A percentile compares a stretch with the other conserved stretches of the same genome.
These are phyloP conservation scores for Calliphora vicina DNA, from an alignment of 1,140 invertebrate genomes.

Conservation along the genomic window DNA sequence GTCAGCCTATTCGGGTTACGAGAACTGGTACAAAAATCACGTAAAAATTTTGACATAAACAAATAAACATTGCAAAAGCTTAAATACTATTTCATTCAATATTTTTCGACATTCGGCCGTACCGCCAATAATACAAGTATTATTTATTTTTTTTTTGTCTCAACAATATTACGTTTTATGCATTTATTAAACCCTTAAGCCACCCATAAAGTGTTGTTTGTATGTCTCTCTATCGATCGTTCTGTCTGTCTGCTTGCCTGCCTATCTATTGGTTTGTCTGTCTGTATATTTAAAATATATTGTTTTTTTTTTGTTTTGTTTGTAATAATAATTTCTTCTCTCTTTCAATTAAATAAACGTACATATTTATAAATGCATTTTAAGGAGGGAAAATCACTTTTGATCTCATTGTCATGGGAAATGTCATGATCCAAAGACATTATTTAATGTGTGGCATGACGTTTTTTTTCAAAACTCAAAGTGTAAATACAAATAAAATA, in stretches of 20 bases:
- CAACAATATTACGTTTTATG: background rate
- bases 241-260: background rate
- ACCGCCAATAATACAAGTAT: too few relatives aligned
- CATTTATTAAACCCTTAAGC: conserved; percentile 22
- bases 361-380: background rate
- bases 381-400: conserved; percentile 26
- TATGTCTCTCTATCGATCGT: too few relatives aligned
- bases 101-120: too few relatives aligned
- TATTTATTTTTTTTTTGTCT: too few relatives aligned
- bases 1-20: too few relatives aligned
- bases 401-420: conserved; percentile 35
- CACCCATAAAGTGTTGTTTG: conserved; percentile 14
- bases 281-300: background rate
- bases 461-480: background rate
- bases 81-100: too few relatives aligned
- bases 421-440: conserved; percentile 33
- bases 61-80: too few relatives aligned
- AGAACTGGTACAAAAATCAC: too few relatives aligned
- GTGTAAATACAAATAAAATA: background rate
- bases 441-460: conserved; percentile 5
- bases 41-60: too few relatives aligned
- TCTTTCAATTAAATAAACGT: conserved; percentile 19
- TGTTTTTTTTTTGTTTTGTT: background rate
- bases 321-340: background rate
- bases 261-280: background rate